Conservation (phyloP, 2,888 invertebrate genomes). For the Eupithecia insigniata region DNA sequence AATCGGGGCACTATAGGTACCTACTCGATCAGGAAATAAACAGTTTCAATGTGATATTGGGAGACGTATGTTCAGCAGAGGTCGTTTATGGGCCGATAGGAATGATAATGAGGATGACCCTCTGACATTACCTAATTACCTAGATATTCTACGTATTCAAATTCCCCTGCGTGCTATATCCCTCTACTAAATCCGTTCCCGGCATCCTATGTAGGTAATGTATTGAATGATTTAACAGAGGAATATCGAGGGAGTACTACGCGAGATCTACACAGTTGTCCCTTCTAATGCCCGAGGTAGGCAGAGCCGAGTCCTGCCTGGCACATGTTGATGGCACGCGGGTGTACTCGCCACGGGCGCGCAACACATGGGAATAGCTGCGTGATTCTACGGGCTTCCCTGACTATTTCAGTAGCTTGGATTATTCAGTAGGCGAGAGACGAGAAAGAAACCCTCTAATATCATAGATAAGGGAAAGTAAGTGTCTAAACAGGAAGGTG, state of each 20-base stretch:
- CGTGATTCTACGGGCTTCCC: background rate
- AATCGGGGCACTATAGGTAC: too few relatives aligned
- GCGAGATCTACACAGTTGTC: background rate
- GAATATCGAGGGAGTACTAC: background rate
- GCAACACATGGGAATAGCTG: background rate
- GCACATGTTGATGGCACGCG: background rate
- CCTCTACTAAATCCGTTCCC: background rate
- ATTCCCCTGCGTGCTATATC: background rate
- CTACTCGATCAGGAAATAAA: too few relatives aligned
- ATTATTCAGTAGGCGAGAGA: slow-evolving; percentile 4
- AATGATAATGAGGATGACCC: background rate
- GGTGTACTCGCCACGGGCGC: background rate
- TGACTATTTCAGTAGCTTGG: slow-evolving; percentile 10
- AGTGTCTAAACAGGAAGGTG: background rate
- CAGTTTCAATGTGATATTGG: too few relatives aligned
- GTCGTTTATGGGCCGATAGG: background rate
- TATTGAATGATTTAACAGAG: background rate
- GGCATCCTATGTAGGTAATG: background rate
- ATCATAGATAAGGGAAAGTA: background rate
- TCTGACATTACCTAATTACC: background rate
- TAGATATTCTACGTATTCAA: background rate
- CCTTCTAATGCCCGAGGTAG: background rate
- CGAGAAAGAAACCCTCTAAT: background rate
- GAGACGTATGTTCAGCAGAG: background rate
- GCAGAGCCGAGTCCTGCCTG: background rate